Percentiles rank a stretch among this genome's conserved stretches.
Conservation (phyloP, 1,140 invertebrate genomes). For the Drosophila paulistorum region DNA sequence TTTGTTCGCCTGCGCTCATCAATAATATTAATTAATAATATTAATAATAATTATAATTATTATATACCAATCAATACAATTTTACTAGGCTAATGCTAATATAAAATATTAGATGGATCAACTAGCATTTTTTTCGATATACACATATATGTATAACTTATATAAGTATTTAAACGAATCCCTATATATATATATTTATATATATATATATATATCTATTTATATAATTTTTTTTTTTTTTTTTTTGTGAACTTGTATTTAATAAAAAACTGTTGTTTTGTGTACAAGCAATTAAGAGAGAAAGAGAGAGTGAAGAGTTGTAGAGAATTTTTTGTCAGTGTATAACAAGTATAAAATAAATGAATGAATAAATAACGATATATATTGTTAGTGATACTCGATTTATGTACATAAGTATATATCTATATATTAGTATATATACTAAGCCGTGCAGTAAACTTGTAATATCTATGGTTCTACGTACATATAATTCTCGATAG, state of each 20-base stretch:
- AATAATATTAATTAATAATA: constrained; percentile 26
- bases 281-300: constrained; percentile 44
- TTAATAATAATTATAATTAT: constrained; percentile 33
- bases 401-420: constrained; percentile 55
- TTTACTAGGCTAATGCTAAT: constrained; percentile 69
- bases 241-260: constrained; percentile 67
- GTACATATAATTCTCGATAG: constrained; percentile 17
- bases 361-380: constrained; percentile 62
- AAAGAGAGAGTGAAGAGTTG: constrained; percentile 38
- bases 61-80: constrained; percentile 34
- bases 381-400: constrained; percentile 77
- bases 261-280: constrained; percentile 63
- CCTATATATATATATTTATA: not conserved
- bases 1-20: constrained; percentile 37
- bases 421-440: not conserved
- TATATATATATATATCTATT: constrained; percentile 18
- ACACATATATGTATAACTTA: constrained; percentile 38
- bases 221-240: constrained; percentile 29
- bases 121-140: constrained; percentile 72
- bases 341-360: constrained; percentile 37
- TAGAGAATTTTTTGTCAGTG: constrained; percentile 51
- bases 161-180: constrained; percentile 28
- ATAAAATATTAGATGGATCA: constrained; percentile 77
- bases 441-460: constrained; percentile 59
- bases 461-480: constrained; percentile 32